Evolutionary conservation across 2,113 vertebrate species (phyloP).

Genomic region (Macquaria australasica): DNA sequence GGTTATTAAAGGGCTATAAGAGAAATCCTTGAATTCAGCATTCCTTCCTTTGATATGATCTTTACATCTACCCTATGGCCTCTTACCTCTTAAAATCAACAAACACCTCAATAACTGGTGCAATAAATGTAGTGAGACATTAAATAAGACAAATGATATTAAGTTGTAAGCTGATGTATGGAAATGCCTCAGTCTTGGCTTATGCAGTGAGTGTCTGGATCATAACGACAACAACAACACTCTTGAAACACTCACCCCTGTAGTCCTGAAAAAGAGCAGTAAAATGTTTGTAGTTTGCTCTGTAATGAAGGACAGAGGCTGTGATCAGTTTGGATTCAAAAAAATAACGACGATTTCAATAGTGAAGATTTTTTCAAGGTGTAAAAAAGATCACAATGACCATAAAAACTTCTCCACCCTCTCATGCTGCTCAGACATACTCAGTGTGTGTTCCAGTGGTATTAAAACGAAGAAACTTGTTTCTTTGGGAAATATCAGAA

Average conservation of each 20-base stretch:
- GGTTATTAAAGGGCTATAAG: neutral
- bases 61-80: neutral
- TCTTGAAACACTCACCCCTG: neutral
- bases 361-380: too few species aligned
- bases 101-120: neutral
- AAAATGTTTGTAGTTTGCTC: neutral
- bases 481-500: too few species aligned
- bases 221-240: neutral
- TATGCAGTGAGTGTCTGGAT: neutral
- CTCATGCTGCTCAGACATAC: too few species aligned
- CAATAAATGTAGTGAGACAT: neutral
- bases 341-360: neutral
- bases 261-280: neutral
- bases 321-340: neutral
- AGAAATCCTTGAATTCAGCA: neutral
- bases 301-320: neutral
- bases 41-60: neutral
- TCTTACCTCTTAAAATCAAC: neutral
- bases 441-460: too few species aligned
- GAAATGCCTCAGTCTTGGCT: neutral
- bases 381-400: too few species aligned
- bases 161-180: neutral
- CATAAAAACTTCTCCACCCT: too few species aligned
- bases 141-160: neutral
- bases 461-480: too few species aligned